Base-by-base conservation (phyloP, 2,797 vertebrate genomes). In the Amblyopsis hoosieri region DNA sequence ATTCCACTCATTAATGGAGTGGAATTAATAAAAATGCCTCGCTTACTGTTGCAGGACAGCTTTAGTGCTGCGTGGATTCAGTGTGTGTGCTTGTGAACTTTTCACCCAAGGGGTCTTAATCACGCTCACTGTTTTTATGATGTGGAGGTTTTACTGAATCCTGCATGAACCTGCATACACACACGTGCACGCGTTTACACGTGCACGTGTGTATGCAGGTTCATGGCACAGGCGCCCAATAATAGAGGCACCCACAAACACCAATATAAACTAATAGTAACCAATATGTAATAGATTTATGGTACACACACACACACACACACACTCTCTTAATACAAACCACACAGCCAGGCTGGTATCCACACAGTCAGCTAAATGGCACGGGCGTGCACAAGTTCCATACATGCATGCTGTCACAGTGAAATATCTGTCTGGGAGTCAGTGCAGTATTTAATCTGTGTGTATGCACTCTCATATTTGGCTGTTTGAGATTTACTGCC, bases 1-100 rank as follows among this genome's bases (percentile, higher is more conserved):
- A 86, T 85, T 85, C 80, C 31, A 50, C 87, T 90, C 87, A 91
- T 91, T 91, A 91, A 91, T 89, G 91, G 83, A 42, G 70, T 69
- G 78, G 82, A 90, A 89, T 90, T 88, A 90, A 91, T 91, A 84
- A 82, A 78, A 89, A 89, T 76, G 77, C 71, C 81, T 67, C 59
- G 57, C 69, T 74, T 53, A 60, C 65, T 53, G 80, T 73, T 80
- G 57, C 51, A 66, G 74, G 77, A 83, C 66, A 72, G 68, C 67
- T 69, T 78, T 80, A 62, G 12, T 23, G 58, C 79, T 54, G 66
- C 72, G 75, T 60, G 54, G 67, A 31, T 63, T 67, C 42, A 47
- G 23, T 57, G 51, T 56, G 49, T 56, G 52, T 58, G 5, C 17
- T 57, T 52, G 45, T 79, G 74, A 78, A 81, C 82, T 69, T 80